Evolutionary conservation across 1,140 invertebrate species (phyloP).

Genomic region (Drosophila kurseongensis): DNA sequence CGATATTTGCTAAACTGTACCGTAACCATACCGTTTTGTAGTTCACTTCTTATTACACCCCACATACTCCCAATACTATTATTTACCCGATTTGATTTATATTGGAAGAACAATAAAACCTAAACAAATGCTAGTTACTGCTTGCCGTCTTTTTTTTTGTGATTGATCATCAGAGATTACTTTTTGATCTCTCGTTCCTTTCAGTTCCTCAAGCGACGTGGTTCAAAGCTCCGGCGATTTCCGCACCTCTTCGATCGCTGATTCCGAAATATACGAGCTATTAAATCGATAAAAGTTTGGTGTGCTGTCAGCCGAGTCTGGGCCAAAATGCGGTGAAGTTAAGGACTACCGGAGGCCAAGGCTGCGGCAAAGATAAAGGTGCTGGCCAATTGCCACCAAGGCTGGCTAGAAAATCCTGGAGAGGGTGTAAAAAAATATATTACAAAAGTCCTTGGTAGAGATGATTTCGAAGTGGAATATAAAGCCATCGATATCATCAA

Average conservation of each 20-base stretch:
- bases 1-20: conserved; percentile 4
- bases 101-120: conserved; percentile 43
- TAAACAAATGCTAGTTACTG: conserved; percentile 36
- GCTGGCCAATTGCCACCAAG: conserved; percentile 2
- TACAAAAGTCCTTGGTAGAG: no score
- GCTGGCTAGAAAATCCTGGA: conserved; percentile 6
- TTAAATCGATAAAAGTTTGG: no score
- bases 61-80: neutral
- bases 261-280: conserved; percentile 4
- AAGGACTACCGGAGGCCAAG: conserved; percentile 1
- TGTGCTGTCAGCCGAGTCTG: neutral
- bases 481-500: no score
- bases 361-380: neutral
- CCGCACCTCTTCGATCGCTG: conserved; percentile 63
- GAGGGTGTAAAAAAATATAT: neutral
- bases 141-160: conserved; percentile 10
- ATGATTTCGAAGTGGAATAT: no score
- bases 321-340: conserved; percentile 9
- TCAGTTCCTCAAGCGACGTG: conserved; percentile 66
- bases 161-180: neutral
- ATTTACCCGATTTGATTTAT: conserved; percentile 18
- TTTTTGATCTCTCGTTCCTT: conserved; percentile 22
- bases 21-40: conserved; percentile 7
- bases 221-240: conserved; percentile 55
- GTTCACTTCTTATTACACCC: conserved; percentile 8